These are phyloP conservation scores for Plestiodon gilberti DNA, from an alignment of 2,113 vertebrate species.

Conservation along the genomic window DNA sequence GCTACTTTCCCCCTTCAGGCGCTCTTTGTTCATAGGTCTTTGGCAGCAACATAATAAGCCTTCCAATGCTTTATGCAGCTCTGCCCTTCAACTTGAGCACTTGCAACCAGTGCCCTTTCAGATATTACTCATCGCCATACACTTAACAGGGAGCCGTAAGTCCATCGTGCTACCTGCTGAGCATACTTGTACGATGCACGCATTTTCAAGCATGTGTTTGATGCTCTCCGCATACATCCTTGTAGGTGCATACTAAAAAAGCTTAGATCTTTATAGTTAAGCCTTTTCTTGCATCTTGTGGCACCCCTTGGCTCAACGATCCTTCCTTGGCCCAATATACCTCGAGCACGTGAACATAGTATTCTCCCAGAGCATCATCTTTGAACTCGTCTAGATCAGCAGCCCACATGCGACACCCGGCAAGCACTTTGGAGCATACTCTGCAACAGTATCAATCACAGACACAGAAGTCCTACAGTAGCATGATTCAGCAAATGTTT, in stretches of 20 bases:
- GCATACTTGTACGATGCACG: neutral
- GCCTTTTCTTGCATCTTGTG: neutral
- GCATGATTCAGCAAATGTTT: neutral
- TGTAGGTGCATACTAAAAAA: neutral
- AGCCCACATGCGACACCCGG: neutral
- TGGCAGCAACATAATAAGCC: neutral
- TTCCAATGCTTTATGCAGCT: neutral
- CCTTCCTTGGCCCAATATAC: neutral
- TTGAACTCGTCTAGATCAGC: neutral
- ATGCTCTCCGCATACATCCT: neutral
- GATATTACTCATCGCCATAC: neutral
- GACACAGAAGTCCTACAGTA: neutral
- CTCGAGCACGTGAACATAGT: neutral
- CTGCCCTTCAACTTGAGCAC: neutral
- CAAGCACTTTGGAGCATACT: neutral
- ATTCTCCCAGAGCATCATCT: neutral
- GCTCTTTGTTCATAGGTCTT: neutral
- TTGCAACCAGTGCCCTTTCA: neutral
- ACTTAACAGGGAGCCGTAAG: neutral
- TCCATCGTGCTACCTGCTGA: too few species aligned
- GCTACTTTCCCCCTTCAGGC: neutral
- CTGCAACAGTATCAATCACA: neutral
- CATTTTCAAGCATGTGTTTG: neutral
- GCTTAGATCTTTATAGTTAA: neutral
- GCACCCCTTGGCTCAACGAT: neutral